Conservation (phyloP, 2,797 vertebrate species). For the Rhinophrynus dorsalis region DNA sequence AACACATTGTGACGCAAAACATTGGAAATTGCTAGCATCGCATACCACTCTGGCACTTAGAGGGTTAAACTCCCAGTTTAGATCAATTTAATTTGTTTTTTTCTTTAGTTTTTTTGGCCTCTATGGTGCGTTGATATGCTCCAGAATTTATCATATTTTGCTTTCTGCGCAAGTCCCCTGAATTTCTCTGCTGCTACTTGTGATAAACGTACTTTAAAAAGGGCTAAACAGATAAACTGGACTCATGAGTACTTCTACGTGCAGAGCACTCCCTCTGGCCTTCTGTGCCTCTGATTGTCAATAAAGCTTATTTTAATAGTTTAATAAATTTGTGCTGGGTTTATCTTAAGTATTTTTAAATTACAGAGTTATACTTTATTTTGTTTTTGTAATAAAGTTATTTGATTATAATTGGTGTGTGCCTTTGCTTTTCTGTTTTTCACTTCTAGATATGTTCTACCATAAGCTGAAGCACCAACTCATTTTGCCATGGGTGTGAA, state of each 20-base stretch:
- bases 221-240: constrained; percentile 18
- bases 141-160: background rate
- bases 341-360: constrained; percentile 33
- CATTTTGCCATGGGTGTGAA: no score
- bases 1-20: no score
- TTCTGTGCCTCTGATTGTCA: constrained; percentile 13
- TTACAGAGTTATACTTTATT: constrained; percentile 1
- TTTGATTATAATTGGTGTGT: constrained; percentile 1
- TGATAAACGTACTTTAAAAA: background rate
- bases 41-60: background rate
- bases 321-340: background rate
- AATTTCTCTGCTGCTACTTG: constrained; percentile 7
- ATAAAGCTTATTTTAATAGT: constrained; percentile 13
- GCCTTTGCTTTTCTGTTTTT: background rate
- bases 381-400: constrained; percentile 37
- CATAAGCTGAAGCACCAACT: no score
- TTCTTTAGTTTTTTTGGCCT: no score
- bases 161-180: background rate
- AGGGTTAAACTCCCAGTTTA: no score
- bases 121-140: background rate
- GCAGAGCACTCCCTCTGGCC: background rate
- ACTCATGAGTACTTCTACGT: background rate
- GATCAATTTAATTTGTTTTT: no score
- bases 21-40: background rate
- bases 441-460: no score